Conservation (phyloP, 1,140 invertebrate genomes). For the Doryteuthis pealeii region DNA sequence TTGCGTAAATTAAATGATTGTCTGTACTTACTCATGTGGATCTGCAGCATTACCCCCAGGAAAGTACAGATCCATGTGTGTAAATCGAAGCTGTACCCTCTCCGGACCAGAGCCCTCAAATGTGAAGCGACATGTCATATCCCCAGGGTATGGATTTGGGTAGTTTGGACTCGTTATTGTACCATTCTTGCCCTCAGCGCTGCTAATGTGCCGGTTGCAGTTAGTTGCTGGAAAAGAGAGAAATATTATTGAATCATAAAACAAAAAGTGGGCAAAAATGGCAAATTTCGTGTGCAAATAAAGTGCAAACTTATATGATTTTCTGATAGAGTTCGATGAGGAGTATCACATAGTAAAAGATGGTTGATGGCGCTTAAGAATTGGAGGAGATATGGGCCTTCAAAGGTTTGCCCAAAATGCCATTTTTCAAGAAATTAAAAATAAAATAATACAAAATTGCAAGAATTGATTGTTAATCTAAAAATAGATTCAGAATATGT, state of each 20-base stretch:
- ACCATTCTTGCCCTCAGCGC: slow-evolving; percentile 75
- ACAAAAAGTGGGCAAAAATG: neutral
- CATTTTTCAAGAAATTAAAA: neutral
- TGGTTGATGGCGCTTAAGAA: too few relatives aligned
- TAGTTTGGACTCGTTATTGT: slow-evolving; percentile 88
- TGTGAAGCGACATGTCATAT: slow-evolving; percentile 90
- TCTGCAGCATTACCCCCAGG: slow-evolving; percentile 36
- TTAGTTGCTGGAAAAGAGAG: slow-evolving; percentile 35
- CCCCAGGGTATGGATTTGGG: slow-evolving; percentile 84
- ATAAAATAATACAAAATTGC: too few relatives aligned
- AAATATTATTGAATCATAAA: neutral
- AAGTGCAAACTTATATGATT: neutral
- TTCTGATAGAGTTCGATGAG: too few relatives aligned
- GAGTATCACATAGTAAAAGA: too few relatives aligned
- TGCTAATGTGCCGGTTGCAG: slow-evolving; percentile 56
- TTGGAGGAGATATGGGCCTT: too few relatives aligned
- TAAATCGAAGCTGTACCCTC: slow-evolving; percentile 81
- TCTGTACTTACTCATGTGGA: slow-evolving; percentile 38
- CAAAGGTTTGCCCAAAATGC: neutral
- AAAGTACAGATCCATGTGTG: slow-evolving; percentile 46
- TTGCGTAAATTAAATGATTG: too few relatives aligned
- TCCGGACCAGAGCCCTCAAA: slow-evolving; percentile 82
- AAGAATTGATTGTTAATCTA: too few relatives aligned
- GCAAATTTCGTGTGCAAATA: too few relatives aligned
- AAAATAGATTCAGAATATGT: too few relatives aligned